Percentiles rank a stretch among this genome's conserved stretches.
Conservation (phyloP, 2,113 vertebrate species). For the Chloroceryle aenea region DNA sequence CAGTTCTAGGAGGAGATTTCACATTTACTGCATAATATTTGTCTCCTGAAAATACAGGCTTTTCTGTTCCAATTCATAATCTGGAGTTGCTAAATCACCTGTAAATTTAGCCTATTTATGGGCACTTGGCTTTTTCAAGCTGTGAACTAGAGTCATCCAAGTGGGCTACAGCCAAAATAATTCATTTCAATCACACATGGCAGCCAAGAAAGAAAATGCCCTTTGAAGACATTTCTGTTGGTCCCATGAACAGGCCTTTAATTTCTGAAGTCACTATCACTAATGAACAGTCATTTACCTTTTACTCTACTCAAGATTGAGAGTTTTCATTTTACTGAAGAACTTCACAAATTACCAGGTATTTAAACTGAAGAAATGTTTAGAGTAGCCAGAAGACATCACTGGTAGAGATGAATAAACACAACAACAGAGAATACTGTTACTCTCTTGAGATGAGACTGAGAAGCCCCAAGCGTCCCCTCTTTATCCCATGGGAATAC, state of each 20-base stretch:
- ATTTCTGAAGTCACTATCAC: background rate
- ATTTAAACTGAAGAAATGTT: background rate
- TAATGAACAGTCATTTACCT: background rate
- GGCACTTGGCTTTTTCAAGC: slow-evolving; percentile 42
- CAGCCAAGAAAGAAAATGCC: background rate
- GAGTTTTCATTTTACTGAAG: background rate
- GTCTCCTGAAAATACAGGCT: background rate
- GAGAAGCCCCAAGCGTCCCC: background rate
- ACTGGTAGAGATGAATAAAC: background rate
- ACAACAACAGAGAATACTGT: background rate
- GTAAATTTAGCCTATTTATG: slow-evolving; percentile 14
- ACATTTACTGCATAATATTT: background rate
- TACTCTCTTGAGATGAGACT: background rate
- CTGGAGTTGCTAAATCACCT: slow-evolving; percentile 34
- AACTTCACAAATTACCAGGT: background rate
- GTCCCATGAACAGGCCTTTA: background rate
- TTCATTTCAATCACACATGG: background rate
- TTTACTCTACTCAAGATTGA: background rate
- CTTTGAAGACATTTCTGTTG: background rate
- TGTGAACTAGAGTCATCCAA: slow-evolving; percentile 52
- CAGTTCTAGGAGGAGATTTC: background rate
- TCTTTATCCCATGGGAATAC: background rate
- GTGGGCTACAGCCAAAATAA: slow-evolving; percentile 24
- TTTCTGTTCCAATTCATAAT: background rate
- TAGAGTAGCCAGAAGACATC: background rate